Evolutionary conservation across 2,888 invertebrate genomes (phyloP).

Genomic region (Teleiodes luculella): DNA sequence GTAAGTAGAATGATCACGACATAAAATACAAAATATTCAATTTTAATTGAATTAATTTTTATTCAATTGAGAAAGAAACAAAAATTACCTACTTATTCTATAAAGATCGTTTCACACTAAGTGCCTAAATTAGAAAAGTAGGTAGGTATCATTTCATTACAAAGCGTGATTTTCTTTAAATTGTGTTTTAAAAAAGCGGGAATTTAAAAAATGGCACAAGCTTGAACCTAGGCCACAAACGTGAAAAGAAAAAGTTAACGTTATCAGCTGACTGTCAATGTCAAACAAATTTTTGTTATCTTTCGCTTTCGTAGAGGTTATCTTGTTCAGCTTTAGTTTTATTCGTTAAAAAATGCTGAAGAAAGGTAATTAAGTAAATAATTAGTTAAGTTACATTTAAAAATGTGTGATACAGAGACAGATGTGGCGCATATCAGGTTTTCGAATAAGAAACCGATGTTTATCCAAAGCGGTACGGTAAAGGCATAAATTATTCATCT

Average conservation of each 20-base stretch:
- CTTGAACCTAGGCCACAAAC: too few species aligned
- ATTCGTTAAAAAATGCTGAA: slow-evolving; percentile 40
- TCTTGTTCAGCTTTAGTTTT: background rate
- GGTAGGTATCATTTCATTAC: too few species aligned
- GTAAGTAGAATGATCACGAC: too few species aligned
- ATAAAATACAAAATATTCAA: too few species aligned
- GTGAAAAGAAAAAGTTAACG: background rate
- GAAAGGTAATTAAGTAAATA: slow-evolving; percentile 47
- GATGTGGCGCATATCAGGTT: slow-evolving; percentile 63
- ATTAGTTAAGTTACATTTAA: background rate
- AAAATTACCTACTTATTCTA: too few species aligned
- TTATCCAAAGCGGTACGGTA: slow-evolving; percentile 55
- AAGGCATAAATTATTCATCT: slow-evolving; percentile 13
- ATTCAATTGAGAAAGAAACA: too few species aligned
- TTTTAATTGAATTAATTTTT: too few species aligned
- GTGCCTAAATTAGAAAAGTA: too few species aligned
- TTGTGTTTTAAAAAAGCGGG: too few species aligned
- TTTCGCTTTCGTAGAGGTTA: background rate
- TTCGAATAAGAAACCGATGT: slow-evolving; percentile 41
- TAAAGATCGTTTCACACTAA: too few species aligned
- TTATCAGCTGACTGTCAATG: background rate
- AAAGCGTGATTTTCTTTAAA: too few species aligned
- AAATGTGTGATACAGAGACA: slow-evolving; percentile 40
- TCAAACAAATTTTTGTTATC: background rate
- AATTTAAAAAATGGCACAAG: too few species aligned